These are phyloP conservation scores for Bellardia pandia DNA, from an alignment of 2,888 invertebrate species.

Conservation along the genomic window DNA sequence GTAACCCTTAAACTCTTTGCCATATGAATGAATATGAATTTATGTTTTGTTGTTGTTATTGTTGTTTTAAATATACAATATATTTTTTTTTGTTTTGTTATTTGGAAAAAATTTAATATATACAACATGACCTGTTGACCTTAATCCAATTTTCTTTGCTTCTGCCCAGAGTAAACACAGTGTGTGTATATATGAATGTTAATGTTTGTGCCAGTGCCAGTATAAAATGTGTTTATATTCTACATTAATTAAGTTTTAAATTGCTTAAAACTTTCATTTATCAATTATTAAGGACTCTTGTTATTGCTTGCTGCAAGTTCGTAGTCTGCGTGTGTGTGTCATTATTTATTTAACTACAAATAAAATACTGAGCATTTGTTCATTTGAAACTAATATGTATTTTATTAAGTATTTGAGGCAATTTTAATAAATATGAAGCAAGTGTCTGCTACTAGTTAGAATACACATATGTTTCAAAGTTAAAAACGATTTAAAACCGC, in stretches of 20 bases:
- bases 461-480: background rate
- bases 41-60: slow-evolving; percentile 56
- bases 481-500: background rate
- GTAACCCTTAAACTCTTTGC: slow-evolving; percentile 28
- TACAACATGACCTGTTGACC: slow-evolving; percentile 73
- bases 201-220: background rate
- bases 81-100: slow-evolving; percentile 1
- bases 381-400: slow-evolving; percentile 39
- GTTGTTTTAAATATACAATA: slow-evolving; percentile 19
- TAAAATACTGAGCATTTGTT: slow-evolving; percentile 13
- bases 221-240: slow-evolving; percentile 10
- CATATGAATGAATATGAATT: slow-evolving; percentile 61
- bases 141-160: slow-evolving; percentile 71
- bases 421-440: slow-evolving; percentile 38
- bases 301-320: background rate
- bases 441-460: background rate
- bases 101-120: slow-evolving; percentile 68
- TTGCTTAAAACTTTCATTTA: slow-evolving; percentile 51
- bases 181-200: background rate
- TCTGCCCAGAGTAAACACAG: background rate
- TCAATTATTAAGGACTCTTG: slow-evolving; percentile 51
- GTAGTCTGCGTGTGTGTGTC: slow-evolving; percentile 9
- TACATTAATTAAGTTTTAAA: slow-evolving; percentile 61
- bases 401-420: slow-evolving; percentile 55
- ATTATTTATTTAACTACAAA: slow-evolving; percentile 20